phyloP scores from a whole-genome alignment of 2,113 vertebrate species.

The Ceyx melanurus region DNA sequence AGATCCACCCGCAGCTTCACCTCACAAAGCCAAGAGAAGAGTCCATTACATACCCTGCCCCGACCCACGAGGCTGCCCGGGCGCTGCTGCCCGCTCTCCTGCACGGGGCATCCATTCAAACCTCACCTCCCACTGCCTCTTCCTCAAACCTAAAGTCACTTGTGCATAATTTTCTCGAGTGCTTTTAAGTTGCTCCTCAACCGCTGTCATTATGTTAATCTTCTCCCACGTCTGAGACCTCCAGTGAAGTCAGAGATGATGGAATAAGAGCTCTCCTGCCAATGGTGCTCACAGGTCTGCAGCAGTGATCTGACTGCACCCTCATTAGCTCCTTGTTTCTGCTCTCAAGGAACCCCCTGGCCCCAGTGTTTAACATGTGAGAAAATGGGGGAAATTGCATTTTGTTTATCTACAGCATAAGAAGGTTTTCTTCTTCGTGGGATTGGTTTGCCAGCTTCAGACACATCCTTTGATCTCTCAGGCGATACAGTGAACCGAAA shows the following conservation, averaged over 20 bases:
- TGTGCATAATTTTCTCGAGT: background rate
- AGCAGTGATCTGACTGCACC: background rate
- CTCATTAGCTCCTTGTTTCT: background rate
- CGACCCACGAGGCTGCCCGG: rapidly evolving
- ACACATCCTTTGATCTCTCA: too few species aligned
- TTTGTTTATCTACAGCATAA: background rate
- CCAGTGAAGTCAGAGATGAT: background rate
- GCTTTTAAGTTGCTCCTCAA: background rate
- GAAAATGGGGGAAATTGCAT: background rate
- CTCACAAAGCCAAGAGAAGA: background rate
- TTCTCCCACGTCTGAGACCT: background rate
- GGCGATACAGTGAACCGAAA: too few species aligned
- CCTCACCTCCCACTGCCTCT: background rate
- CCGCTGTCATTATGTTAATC: background rate
- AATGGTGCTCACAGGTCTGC: background rate
- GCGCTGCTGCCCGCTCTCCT: background rate
- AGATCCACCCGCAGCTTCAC: background rate
- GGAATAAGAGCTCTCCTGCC: background rate
- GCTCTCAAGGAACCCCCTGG: background rate
- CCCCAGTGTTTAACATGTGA: background rate
- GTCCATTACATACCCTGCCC: background rate
- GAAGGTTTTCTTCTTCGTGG: too few species aligned
- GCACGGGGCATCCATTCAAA: background rate
- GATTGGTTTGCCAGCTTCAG: too few species aligned
- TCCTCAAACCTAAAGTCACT: background rate